Percentiles rank a stretch among this genome's conserved stretches.
Conservation (phyloP, 2,888 invertebrate species). For the Machimus atricapillus region DNA sequence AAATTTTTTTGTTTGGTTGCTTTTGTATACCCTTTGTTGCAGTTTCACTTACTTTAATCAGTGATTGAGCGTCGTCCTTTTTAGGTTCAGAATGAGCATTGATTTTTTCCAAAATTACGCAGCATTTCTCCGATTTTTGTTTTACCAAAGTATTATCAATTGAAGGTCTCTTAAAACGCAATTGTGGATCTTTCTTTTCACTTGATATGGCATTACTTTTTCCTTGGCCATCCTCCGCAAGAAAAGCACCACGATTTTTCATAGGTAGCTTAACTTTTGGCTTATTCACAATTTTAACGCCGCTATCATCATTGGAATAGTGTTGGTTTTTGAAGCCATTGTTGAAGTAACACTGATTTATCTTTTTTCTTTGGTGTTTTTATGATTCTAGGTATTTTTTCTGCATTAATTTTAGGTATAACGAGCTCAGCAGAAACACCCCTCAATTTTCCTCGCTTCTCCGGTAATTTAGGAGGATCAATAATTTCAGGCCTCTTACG, state of each 20-base stretch:
- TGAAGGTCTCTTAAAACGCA: not conserved
- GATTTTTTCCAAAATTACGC: not conserved
- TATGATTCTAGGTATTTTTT: not conserved
- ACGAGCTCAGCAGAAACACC: conserved; percentile 41
- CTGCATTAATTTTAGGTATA: not conserved
- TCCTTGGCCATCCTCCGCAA: conserved; percentile 56
- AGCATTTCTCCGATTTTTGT: not conserved
- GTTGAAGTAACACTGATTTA: not conserved
- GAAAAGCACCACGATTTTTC: conserved; percentile 67
- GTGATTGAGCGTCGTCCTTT: not conserved
- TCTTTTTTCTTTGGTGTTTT: not conserved
- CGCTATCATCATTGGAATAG: conserved; percentile 39
- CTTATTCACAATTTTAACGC: conserved; percentile 47
- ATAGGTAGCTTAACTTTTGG: conserved; percentile 64
- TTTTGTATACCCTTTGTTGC: not conserved
- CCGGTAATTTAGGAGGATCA: conserved; percentile 54
- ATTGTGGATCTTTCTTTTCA: not conserved
- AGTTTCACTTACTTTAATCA: not conserved
- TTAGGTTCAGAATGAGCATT: not conserved
- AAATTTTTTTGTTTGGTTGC: not conserved
- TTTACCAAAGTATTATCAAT: not conserved
- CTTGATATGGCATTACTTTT: not conserved
- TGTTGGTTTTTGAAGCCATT: conserved; percentile 55
- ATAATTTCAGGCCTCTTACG: conserved; percentile 53
- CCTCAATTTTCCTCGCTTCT: conserved; percentile 54